Evolutionary conservation across 2,797 vertebrate species (phyloP).

Genomic region (Amazona ochrocephala): DNA sequence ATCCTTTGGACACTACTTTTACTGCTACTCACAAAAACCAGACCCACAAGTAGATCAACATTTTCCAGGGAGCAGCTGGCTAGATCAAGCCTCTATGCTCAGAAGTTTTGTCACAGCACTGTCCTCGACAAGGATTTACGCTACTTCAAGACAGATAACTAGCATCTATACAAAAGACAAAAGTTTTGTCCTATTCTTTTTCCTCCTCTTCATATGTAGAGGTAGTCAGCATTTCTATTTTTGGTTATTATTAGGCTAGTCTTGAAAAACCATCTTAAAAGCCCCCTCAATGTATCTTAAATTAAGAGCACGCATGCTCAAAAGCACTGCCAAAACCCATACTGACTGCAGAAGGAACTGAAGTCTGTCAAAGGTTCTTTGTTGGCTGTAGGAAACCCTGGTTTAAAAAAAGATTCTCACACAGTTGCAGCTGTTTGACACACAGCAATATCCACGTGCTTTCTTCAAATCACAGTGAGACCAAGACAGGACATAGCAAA

Average conservation of each 20-base stretch:
- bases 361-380: neutral
- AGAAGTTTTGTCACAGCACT: neutral
- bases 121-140: neutral
- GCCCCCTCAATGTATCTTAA: neutral
- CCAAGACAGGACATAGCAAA: neutral
- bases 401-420: constrained; percentile 5
- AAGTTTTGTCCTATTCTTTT: neutral
- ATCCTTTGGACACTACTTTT: neutral
- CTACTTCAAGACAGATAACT: neutral
- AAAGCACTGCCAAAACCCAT: neutral
- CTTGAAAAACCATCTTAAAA: neutral
- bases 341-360: neutral
- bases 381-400: neutral
- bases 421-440: neutral
- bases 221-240: neutral
- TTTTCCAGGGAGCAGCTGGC: neutral
- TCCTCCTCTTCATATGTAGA: neutral
- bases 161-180: neutral
- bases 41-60: neutral
- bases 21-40: neutral
- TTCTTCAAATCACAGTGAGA: neutral
- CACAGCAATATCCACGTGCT: neutral
- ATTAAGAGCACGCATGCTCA: neutral
- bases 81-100: neutral
- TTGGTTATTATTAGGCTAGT: neutral